Conservation (phyloP, 2,797 vertebrate species). For the Petrocephalus schoutedeni region DNA sequence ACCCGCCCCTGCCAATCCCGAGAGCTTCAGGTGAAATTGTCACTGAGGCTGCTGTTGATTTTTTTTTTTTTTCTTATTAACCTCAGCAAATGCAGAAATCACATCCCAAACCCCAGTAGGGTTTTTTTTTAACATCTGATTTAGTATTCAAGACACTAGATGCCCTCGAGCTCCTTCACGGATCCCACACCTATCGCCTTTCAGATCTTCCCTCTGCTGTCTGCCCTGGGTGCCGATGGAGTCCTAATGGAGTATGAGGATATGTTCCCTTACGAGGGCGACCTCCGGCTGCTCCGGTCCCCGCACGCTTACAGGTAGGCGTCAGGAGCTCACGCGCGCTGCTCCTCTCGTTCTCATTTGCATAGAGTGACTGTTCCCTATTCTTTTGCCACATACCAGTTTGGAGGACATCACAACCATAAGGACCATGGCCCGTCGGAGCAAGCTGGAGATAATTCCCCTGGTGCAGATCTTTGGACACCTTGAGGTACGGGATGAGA, state of each 20-base stretch:
- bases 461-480: conserved; percentile 72
- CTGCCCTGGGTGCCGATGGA: conserved; percentile 62
- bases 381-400: conserved; percentile 41
- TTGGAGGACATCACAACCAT: conserved; percentile 58
- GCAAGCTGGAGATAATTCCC: conserved; percentile 65
- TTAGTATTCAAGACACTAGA: neutral
- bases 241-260: conserved; percentile 71
- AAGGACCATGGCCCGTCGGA: conserved; percentile 51
- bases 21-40: neutral
- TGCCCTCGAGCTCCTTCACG: neutral
- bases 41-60: neutral
- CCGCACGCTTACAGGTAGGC: conserved; percentile 63
- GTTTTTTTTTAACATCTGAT: neutral
- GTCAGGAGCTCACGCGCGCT: neutral
- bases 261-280: conserved; percentile 69
- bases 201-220: conserved; percentile 65
- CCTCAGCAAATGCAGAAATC: neutral
- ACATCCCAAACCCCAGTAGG: neutral
- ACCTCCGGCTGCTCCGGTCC: conserved; percentile 56
- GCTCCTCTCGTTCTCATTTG: neutral
- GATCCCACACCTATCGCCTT: neutral
- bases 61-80: neutral
- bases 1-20: neutral
- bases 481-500: conserved; percentile 54
- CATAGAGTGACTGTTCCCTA: neutral